Evolutionary conservation across 2,797 vertebrate genomes (phyloP).

Genomic region (Muscicapa comitata): DNA sequence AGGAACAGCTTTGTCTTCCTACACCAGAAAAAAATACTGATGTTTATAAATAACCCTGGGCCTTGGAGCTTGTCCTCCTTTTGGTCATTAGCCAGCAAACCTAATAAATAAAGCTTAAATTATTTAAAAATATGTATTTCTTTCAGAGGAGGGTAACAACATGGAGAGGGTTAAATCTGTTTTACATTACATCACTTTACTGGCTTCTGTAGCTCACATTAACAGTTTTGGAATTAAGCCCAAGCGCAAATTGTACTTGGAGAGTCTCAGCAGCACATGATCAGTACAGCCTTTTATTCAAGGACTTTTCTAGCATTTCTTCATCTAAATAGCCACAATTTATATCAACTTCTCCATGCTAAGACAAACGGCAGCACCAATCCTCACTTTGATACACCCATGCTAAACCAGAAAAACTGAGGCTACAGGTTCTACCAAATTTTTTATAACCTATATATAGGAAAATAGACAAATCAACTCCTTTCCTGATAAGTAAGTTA

Average conservation of each 20-base stretch:
- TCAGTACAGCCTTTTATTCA: background rate
- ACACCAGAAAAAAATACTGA: background rate
- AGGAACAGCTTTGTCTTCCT: background rate
- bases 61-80: background rate
- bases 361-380: background rate
- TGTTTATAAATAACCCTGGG: background rate
- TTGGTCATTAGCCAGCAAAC: background rate
- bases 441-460: fast-evolving
- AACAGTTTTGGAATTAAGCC: conserved; percentile 54
- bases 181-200: conserved; percentile 47
- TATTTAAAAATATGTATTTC: background rate
- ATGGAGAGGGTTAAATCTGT: conserved; percentile 39
- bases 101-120: background rate
- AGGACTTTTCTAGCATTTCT: conserved; percentile 47
- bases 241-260: conserved; percentile 58
- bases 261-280: conserved; percentile 42
- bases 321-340: background rate
- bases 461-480: background rate
- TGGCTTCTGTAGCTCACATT: conserved; percentile 51
- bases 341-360: background rate
- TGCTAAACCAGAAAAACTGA: background rate
- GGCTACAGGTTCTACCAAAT: background rate
- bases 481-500: background rate
- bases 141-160: background rate
- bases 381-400: background rate